Evolutionary conservation across 2,888 invertebrate genomes (phyloP), one percentile per base, ranked within the genome.

Genomic region (Pinctada fucata): DNA sequence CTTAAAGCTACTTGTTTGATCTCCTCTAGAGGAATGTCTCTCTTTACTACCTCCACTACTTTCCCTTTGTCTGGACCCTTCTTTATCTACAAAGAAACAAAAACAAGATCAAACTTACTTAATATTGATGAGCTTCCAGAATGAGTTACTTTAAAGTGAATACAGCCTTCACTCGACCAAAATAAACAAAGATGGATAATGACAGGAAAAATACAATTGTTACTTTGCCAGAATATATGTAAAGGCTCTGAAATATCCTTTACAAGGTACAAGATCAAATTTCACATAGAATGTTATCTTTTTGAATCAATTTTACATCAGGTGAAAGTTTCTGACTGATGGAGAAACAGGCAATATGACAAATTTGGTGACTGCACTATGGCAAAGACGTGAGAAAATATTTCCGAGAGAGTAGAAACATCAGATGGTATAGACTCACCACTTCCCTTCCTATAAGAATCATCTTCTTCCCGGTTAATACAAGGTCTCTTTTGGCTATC

Each of bases 1-100:
- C 58, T 94, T 73, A 94, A 85, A 13, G 93, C 93, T 52, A 95
- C 91, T 78, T 94, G 93, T 79, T 93, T 92, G 77, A 95, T 93
- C 83, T 94, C 93, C 70, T 94, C 93, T 78, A 94, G 92, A 1
- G 93, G 92, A 77, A 95, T 92, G 86, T 93, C 94, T 86, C 95
- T 91, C 90, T 95, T 95, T 77, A 95, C 91, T 8, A 95, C 94
- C 89, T 95, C 95, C 48, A 94, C 89, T 68, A 93, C 89, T 84
- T 93, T 93, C 0, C 95, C 95, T 90, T 95, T 95, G 73, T 95
- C 93, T 2, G 94, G 93, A 1, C 95, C 95, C 86, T 95, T 95
- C 88, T 95, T 95, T n/a, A 94, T 91, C 92, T 93, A 78, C 5
- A 84, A 86, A 71, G 51, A 74, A 74, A 50, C 6, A 51, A n/a